These are phyloP conservation scores for Salvelinus alpinus DNA, from an alignment of 2,113 vertebrate genomes.

Conservation along the genomic window DNA sequence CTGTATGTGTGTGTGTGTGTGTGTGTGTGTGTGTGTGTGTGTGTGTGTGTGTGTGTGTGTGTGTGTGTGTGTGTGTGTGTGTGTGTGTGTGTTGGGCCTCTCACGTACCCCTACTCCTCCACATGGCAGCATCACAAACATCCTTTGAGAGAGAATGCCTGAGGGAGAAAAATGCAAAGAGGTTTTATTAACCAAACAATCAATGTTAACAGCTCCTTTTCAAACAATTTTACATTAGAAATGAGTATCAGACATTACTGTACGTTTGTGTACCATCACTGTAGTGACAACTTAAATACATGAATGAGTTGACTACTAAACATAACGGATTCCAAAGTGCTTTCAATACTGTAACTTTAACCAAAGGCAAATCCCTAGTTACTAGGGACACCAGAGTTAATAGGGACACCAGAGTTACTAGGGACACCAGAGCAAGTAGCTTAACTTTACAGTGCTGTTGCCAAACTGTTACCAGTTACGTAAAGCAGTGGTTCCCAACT, in stretches of 20 bases:
- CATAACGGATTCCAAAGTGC: no score
- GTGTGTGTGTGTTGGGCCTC: constrained; percentile 1
- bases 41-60: constrained; percentile 3
- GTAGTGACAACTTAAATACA: no score
- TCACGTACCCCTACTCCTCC: constrained; percentile 86
- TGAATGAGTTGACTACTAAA: no score
- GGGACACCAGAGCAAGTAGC: no score
- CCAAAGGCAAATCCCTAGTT: no score
- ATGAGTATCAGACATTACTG: no score
- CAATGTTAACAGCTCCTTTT: background rate
- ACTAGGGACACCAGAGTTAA: no score
- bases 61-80: constrained; percentile 13
- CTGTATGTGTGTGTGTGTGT: background rate
- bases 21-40: constrained; percentile 12
- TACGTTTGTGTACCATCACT: no score
- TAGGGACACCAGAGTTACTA: no score
- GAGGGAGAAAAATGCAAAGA: constrained; percentile 17
- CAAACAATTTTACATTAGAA: background rate
- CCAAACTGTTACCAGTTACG: no score
- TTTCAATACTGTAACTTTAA: no score
- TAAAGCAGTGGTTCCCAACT: constrained; percentile 80
- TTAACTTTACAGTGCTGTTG: no score
- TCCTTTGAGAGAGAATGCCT: constrained; percentile 82
- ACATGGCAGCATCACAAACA: constrained; percentile 94
- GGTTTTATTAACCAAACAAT: background rate